Percentiles rank a stretch among this genome's conserved stretches.
phyloP scores from a whole-genome alignment of 2,888 invertebrate species.

The Drosophila tripunctata region DNA sequence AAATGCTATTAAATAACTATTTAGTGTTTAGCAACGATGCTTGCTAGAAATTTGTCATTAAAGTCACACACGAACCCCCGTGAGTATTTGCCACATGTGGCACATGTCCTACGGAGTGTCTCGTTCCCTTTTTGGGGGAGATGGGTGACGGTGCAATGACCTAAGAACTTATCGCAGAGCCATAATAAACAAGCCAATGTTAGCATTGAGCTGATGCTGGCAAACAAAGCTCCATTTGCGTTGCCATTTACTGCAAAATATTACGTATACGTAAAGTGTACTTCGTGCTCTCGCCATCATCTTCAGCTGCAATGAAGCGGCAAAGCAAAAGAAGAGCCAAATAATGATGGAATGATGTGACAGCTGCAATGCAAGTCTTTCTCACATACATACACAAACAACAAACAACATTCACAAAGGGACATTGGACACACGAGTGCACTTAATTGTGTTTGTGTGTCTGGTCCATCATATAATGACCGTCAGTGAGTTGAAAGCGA shows the following conservation, averaged over 20 bases:
- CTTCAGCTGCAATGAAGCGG: constrained; percentile 39
- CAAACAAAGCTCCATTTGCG: constrained; percentile 72
- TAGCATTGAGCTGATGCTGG: constrained; percentile 37
- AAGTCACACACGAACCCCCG: constrained; percentile 7
- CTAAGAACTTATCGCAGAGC: constrained; percentile 51
- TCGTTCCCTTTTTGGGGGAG: constrained; percentile 20
- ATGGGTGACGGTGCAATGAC: constrained; percentile 52
- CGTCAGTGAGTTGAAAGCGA: constrained; percentile 25
- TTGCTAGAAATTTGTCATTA: neutral
- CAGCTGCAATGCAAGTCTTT: constrained; percentile 54
- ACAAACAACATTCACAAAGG: constrained; percentile 7
- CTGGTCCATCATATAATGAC: constrained; percentile 45
- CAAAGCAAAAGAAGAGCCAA: constrained; percentile 14
- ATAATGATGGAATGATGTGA: constrained; percentile 34
- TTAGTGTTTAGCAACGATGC: neutral
- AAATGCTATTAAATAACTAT: constrained; percentile 1
- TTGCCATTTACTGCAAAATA: constrained; percentile 56
- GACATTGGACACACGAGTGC: constrained; percentile 58
- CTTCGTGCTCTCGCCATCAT: constrained; percentile 9
- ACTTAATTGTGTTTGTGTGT: constrained; percentile 63
- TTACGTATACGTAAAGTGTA: constrained; percentile 63
- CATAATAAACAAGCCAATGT: constrained; percentile 70
- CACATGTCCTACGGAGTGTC: neutral
- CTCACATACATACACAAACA: constrained; percentile 15
- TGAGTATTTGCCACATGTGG: constrained; percentile 17